Conservation (phyloP, 2,888 invertebrate species). For the Brenthis hecate region DNA sequence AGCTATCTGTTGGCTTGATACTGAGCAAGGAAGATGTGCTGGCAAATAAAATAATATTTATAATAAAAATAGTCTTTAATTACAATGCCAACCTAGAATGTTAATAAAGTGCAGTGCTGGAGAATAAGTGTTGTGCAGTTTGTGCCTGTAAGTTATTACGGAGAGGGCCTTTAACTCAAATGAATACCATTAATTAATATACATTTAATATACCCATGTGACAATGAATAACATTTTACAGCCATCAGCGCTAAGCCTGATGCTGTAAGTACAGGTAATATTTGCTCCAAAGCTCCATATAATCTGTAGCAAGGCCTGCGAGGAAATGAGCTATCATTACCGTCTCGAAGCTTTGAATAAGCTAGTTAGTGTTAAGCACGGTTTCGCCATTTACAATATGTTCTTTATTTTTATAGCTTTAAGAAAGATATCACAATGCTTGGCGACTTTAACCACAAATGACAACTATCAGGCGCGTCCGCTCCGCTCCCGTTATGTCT, state of each 20-base stretch:
- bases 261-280: neutral
- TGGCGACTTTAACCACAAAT: slow-evolving; percentile 10
- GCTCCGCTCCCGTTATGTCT: slow-evolving; percentile 15
- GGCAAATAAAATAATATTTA: no score
- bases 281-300: neutral
- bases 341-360: slow-evolving; percentile 22
- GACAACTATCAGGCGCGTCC: slow-evolving; percentile 5
- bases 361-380: slow-evolving; percentile 22
- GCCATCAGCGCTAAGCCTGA: neutral
- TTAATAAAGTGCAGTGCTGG: no score
- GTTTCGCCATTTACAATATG: slow-evolving; percentile 9
- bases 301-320: slow-evolving; percentile 5
- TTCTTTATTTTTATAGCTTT: slow-evolving; percentile 12
- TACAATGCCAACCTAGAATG: no score
- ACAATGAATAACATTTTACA: neutral
- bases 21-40: no score
- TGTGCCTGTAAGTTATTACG: no score
- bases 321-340: slow-evolving; percentile 28
- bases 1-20: no score
- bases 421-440: slow-evolving; percentile 16
- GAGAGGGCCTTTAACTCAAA: no score
- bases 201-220: neutral
- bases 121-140: no score
- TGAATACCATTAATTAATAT: no score
- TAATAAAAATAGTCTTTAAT: no score